phyloP scores from a whole-genome alignment of 2,888 invertebrate species.

The Apamea epomidion region DNA sequence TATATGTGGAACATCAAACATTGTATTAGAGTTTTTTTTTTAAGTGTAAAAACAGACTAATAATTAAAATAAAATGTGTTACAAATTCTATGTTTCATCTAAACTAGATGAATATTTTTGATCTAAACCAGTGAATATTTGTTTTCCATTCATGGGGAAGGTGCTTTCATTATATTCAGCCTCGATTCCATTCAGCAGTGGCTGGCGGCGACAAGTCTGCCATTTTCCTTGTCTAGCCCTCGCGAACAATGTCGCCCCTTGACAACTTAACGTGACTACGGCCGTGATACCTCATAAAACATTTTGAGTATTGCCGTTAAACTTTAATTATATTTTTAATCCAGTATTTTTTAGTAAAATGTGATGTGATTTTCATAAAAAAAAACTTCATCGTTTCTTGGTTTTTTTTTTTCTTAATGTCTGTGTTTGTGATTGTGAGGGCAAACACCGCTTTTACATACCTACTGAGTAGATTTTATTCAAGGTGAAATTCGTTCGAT shows the following conservation, averaged over 20 bases:
- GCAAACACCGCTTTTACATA: background rate
- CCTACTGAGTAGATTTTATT: background rate
- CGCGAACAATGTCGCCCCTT: conserved; percentile 50
- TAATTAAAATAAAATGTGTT: background rate
- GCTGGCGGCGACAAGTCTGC: conserved; percentile 73
- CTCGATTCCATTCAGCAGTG: conserved; percentile 63
- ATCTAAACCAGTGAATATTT: conserved; percentile 37
- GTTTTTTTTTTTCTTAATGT: background rate
- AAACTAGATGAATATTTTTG: background rate
- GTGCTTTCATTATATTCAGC: conserved; percentile 60
- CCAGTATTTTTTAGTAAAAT: too few species aligned
- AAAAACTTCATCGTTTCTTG: background rate
- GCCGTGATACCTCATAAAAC: conserved; percentile 38
- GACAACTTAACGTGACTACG: conserved; percentile 39
- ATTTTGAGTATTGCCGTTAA: conserved; percentile 25
- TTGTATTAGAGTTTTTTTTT: background rate
- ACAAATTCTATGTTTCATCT: background rate
- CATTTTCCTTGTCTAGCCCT: conserved; percentile 56
- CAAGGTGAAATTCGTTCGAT: background rate
- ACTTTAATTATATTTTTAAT: background rate
- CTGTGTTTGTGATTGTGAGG: background rate
- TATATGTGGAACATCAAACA: background rate
- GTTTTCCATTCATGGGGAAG: conserved; percentile 61
- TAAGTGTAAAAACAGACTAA: background rate
- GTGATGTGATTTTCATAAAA: too few species aligned